Percentiles rank a stretch among this genome's conserved stretches.
Evolutionary conservation across 2,797 vertebrate species (phyloP).

Genomic region (Vespertilio murinus): DNA sequence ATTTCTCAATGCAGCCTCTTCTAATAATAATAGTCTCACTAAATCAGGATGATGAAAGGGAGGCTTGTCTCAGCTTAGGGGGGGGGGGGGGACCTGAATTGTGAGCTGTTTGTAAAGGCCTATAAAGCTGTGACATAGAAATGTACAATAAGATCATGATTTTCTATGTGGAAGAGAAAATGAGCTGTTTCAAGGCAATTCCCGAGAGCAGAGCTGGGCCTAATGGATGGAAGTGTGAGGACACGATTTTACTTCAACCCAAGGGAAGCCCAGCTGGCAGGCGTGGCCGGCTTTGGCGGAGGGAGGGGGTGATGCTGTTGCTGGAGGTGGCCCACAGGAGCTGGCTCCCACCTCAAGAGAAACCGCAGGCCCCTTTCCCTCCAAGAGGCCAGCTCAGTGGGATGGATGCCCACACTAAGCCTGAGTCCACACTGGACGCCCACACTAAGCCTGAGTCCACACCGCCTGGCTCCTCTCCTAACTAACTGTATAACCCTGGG

Average conservation of each 20-base stretch:
- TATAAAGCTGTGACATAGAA: background rate
- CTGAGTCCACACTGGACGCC: background rate
- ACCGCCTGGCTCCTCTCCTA: background rate
- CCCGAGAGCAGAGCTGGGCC: background rate
- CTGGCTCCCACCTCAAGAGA: background rate
- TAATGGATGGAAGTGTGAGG: background rate
- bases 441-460: accelerated
- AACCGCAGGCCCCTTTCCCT: background rate
- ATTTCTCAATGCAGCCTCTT: background rate
- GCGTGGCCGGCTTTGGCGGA: background rate
- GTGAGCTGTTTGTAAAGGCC: background rate
- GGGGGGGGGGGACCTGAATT: background rate
- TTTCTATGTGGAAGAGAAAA: background rate
- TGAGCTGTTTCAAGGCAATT: background rate
- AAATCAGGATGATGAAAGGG: background rate
- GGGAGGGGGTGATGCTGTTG: accelerated
- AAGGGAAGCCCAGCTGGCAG: background rate
- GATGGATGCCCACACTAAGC: accelerated
- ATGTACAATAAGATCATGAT: background rate
- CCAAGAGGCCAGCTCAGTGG: background rate
- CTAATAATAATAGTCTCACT: background rate
- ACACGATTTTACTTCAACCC: background rate
- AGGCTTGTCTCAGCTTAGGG: background rate
- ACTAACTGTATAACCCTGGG: background rate
- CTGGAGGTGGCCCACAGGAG: background rate